Conservation (phyloP, 2,113 vertebrate genomes). For the Daubentonia madagascariensis region DNA sequence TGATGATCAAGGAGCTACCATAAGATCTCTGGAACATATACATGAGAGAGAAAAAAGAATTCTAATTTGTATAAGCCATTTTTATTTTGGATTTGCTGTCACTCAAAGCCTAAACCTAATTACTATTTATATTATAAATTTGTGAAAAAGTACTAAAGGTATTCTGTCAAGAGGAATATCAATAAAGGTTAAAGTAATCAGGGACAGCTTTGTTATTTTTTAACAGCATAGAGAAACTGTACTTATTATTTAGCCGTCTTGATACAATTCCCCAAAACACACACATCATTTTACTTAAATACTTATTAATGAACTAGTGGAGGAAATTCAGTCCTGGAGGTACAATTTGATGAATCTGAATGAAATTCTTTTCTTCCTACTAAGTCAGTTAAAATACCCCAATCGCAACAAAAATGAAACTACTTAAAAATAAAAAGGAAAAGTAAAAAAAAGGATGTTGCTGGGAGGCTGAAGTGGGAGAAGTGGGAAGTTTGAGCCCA, state of each 20-base stretch:
- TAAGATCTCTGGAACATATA: not conserved
- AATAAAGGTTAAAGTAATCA: not conserved
- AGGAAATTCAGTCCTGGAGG: not conserved
- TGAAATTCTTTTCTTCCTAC: not conserved
- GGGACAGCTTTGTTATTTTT: not conserved
- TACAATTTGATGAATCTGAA: not conserved
- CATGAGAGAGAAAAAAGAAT: not conserved
- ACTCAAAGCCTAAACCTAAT: not conserved
- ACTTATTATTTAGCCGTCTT: not conserved
- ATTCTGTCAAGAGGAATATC: not conserved
- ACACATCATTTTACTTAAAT: not conserved
- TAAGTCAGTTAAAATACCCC: conserved; percentile 25
- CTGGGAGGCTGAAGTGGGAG: too few species aligned
- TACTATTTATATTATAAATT: not conserved
- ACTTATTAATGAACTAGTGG: not conserved
- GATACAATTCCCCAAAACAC: not conserved
- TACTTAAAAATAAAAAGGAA: conserved; percentile 1
- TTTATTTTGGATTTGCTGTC: not conserved
- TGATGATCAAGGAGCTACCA: not conserved
- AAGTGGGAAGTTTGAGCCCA: too few species aligned
- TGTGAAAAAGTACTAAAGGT: not conserved
- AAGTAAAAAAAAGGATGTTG: conserved; percentile 15
- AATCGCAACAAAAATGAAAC: not conserved
- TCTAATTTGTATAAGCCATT: not conserved
- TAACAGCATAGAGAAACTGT: not conserved